Evolutionary conservation across 2,797 vertebrate species (phyloP).

Genomic region (Pangasius macronema): DNA sequence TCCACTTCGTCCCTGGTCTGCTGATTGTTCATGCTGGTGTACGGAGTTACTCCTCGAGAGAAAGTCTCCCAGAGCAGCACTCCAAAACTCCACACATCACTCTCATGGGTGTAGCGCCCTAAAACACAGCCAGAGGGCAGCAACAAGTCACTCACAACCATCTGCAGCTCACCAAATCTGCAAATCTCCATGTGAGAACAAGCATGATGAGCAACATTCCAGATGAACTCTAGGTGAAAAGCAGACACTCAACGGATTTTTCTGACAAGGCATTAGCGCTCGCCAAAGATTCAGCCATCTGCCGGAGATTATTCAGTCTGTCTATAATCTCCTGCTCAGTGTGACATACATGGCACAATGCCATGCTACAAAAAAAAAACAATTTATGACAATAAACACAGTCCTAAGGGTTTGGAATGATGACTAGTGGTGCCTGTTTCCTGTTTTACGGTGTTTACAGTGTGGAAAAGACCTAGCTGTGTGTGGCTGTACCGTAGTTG

Average conservation of each 20-base stretch:
- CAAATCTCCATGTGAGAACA: neutral
- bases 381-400: neutral
- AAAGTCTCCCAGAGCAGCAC: slow-evolving; percentile 95
- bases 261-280: neutral
- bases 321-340: slow-evolving; percentile 11
- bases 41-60: slow-evolving; percentile 86
- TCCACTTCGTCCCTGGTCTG: slow-evolving; percentile 90
- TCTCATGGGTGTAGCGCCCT: slow-evolving; percentile 92
- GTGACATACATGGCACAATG: neutral
- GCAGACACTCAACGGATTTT: slow-evolving; percentile 9
- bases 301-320: neutral
- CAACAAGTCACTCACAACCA: slow-evolving; percentile 47
- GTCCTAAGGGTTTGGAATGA: neutral
- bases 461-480: neutral
- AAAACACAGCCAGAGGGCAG: slow-evolving; percentile 69
- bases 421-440: neutral
- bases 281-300: slow-evolving; percentile 10
- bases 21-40: slow-evolving; percentile 88
- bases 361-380: neutral
- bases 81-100: slow-evolving; percentile 96
- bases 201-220: neutral
- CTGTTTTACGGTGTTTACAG: neutral
- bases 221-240: neutral
- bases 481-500: slow-evolving; percentile 82
- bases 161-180: neutral